These are phyloP conservation scores for Drosophila bipectinata DNA, from an alignment of 1,140 invertebrate genomes.

Conservation along the genomic window DNA sequence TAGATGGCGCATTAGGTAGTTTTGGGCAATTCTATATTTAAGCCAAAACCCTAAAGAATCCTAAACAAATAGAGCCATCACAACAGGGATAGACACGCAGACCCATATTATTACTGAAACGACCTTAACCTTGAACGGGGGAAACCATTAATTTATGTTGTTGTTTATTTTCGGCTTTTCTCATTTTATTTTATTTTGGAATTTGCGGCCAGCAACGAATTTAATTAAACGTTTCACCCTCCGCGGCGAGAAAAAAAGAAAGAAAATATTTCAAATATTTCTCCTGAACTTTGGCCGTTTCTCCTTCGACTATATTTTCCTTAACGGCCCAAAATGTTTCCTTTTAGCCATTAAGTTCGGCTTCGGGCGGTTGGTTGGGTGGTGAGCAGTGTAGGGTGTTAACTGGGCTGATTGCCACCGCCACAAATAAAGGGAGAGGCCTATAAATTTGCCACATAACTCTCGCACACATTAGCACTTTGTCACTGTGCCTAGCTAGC, in stretches of 20 bases:
- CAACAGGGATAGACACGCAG: slow-evolving; percentile 9
- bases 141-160: slow-evolving; percentile 44
- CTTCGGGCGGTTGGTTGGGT: slow-evolving; percentile 12
- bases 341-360: slow-evolving; percentile 52
- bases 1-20: slow-evolving; percentile 2
- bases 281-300: slow-evolving; percentile 18
- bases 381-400: slow-evolving; percentile 11
- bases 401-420: slow-evolving; percentile 19
- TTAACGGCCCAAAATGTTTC: slow-evolving; percentile 30
- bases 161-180: slow-evolving; percentile 39
- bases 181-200: slow-evolving; percentile 10
- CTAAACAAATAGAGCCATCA: slow-evolving; percentile 22
- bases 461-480: slow-evolving; percentile 73
- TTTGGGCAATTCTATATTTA: not conserved
- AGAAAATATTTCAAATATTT: slow-evolving; percentile 46
- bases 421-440: slow-evolving; percentile 5
- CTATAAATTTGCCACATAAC: slow-evolving; percentile 58
- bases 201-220: slow-evolving; percentile 44
- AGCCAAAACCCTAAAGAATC: slow-evolving; percentile 2
- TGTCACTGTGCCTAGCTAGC: slow-evolving; percentile 46
- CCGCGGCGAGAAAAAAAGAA: not conserved
- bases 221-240: slow-evolving; percentile 45
- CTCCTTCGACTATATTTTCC: slow-evolving; percentile 10
- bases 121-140: slow-evolving; percentile 51
- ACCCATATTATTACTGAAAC: slow-evolving; percentile 1